A percentile compares a stretch with the other conserved stretches of the same genome.
phyloP scores from a whole-genome alignment of 2,888 invertebrate genomes.

The Pardosa pseudoannulata region DNA sequence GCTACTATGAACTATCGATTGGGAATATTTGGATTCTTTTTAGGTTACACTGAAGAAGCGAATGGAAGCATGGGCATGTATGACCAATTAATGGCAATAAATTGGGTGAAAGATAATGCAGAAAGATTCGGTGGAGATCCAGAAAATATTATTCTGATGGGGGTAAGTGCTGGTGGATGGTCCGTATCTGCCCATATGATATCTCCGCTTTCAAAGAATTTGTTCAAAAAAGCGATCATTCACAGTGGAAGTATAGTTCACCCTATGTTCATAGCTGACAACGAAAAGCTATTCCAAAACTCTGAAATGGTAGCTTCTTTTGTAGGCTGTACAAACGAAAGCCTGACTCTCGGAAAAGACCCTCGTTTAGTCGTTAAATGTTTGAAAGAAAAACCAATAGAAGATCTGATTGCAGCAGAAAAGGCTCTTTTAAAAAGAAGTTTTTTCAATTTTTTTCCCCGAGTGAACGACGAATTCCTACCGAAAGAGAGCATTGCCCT shows the following conservation, averaged over 20 bases:
- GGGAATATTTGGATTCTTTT: neutral
- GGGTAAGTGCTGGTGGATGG: constrained; percentile 24
- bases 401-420: neutral
- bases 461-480: neutral
- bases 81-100: constrained; percentile 23
- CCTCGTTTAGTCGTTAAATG: neutral
- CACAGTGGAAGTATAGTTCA: neutral
- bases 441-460: neutral
- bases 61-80: constrained; percentile 19
- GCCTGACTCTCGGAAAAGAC: neutral
- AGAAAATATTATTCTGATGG: constrained; percentile 16
- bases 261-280: neutral
- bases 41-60: neutral
- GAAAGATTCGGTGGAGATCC: constrained; percentile 16
- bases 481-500: neutral
- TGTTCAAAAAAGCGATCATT: constrained; percentile 23
- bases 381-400: neutral
- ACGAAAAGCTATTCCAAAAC: neutral
- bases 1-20: constrained; percentile 10
- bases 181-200: neutral
- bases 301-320: neutral
- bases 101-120: constrained; percentile 23
- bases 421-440: neutral
- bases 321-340: neutral
- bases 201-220: neutral